phyloP scores from a whole-genome alignment of 2,113 vertebrate species.

The Etheostoma cragini region DNA sequence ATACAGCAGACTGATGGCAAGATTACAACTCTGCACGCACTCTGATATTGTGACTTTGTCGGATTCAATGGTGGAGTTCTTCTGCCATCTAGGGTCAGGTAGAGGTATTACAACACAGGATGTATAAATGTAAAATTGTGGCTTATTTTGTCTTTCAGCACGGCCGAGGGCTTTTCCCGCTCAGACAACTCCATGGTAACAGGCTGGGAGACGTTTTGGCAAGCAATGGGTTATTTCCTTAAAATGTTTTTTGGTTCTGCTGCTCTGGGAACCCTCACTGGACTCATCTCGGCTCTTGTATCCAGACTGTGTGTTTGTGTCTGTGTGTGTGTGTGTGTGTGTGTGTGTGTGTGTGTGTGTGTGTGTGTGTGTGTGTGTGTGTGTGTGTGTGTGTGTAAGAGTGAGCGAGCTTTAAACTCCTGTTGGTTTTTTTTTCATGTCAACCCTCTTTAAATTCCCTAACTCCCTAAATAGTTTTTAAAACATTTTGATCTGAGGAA shows the following conservation, averaged over 20 bases:
- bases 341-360: neutral
- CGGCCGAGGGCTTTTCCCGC: slow-evolving; percentile 94
- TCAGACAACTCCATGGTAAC: slow-evolving; percentile 90
- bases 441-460: too few relatives aligned
- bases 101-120: slow-evolving; percentile 24
- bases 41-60: neutral
- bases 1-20: neutral
- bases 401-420: neutral
- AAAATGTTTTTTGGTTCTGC: slow-evolving; percentile 99
- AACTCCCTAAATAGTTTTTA: slow-evolving; percentile 83
- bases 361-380: neutral
- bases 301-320: slow-evolving; percentile 77
- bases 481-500: slow-evolving; percentile 98
- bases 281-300: slow-evolving; percentile 98
- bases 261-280: slow-evolving; percentile 95
- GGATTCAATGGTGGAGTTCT: slow-evolving; percentile 38
- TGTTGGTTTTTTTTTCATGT: too few relatives aligned
- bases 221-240: slow-evolving; percentile 95
- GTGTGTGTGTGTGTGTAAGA: neutral
- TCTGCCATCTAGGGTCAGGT: slow-evolving; percentile 65
- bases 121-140: neutral
- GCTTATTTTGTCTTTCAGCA: slow-evolving; percentile 82
- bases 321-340: slow-evolving; percentile 4
- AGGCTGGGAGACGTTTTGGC: slow-evolving; percentile 95
- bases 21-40: slow-evolving; percentile 1